Evolutionary conservation across 2,113 vertebrate species (phyloP).

Genomic region (Phoenicopterus ruber): DNA sequence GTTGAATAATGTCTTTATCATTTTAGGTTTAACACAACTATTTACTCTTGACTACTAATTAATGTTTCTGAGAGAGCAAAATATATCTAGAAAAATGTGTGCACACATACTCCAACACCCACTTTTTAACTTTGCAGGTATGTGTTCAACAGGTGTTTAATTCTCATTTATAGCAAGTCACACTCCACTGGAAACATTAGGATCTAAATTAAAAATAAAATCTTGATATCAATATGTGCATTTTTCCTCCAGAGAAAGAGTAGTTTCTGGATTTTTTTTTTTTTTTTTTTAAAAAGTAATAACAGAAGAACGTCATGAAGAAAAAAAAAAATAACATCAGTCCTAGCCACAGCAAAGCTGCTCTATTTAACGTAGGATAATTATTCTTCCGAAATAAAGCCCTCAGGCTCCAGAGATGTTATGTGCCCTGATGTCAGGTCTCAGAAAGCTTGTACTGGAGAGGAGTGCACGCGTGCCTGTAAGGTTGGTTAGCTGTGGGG

Average conservation of each 20-base stretch:
- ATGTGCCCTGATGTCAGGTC: background rate
- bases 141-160: background rate
- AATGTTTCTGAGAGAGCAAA: background rate
- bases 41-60: background rate
- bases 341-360: background rate
- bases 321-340: background rate
- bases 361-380: background rate
- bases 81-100: background rate
- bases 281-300: background rate
- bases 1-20: background rate
- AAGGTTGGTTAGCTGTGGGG: background rate
- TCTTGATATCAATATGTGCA: background rate
- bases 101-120: background rate
- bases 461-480: background rate
- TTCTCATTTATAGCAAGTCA: background rate
- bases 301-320: background rate
- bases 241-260: background rate
- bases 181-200: background rate
- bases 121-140: background rate
- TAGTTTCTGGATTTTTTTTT: background rate
- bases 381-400: background rate
- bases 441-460: background rate
- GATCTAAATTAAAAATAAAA: background rate
- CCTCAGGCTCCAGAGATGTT: background rate
- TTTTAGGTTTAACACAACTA: background rate